Evolutionary conservation across 2,888 invertebrate genomes (phyloP), one percentile per base, ranked within the genome.

Genomic region (Napeogenes sylphis): DNA sequence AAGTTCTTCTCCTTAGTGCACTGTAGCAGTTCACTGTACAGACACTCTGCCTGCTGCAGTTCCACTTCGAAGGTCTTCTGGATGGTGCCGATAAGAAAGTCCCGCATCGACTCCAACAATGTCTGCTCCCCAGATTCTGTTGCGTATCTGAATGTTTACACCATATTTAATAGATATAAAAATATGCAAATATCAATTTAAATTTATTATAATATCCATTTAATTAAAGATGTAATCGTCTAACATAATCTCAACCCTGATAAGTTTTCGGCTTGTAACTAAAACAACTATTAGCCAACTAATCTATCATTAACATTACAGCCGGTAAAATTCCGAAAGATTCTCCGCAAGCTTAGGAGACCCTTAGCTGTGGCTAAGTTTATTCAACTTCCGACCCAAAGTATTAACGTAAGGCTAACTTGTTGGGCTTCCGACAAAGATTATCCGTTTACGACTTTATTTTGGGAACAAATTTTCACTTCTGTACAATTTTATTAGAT

Each of bases 1-100:
- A 99, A 91, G 90, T 99, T 96, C 86, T 97, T 98, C 79, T 96
- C 96, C 79, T 96, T 94, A 46, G 98, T 97, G 82, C 98, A 99
- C 78, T 97, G 95, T 76, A 98, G 91, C 63, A 99, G 92, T 84
- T 99, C 99, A n/a, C 94, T 92, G 84, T 97, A 98, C 3, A 99
- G 92, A 77, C 97, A 96, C 79, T 97, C 96, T 0, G 98, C 97
- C 79, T 97, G 95, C 75, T 96, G 96, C 55, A 93, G 79, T 0
- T 95, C 94, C 63, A 98, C 97, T 84, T 97, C 96, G 85, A 99
- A 99, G 54, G 98, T 98, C 81, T 96, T 94, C 90, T 97, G 96
- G 68, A 99, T 98, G 58, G 97, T 97, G 66, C 93, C 93, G 70
- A 98, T 93, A 70, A 99, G 93, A 89, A 98, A 98, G 72, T 98